These are phyloP conservation scores for Erebia palarica DNA, from an alignment of 2,888 invertebrate genomes.

Conservation along the genomic window DNA sequence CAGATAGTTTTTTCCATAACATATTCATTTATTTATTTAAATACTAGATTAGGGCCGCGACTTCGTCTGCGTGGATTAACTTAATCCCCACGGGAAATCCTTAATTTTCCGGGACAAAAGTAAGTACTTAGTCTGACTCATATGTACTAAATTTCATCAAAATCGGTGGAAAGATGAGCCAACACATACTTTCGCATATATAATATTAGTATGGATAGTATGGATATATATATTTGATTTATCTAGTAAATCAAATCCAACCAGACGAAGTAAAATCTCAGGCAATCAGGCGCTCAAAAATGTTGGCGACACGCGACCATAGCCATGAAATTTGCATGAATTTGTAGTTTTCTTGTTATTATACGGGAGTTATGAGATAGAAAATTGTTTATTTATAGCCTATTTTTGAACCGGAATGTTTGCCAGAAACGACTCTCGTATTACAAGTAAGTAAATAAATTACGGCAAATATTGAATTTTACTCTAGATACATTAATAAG, in stretches of 20 bases:
- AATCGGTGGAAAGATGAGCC: no score
- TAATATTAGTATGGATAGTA: not conserved
- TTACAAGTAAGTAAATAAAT: constrained; percentile 22
- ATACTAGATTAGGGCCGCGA: no score
- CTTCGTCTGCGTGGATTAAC: no score
- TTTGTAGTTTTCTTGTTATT: constrained; percentile 76
- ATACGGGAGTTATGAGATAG: constrained; percentile 65
- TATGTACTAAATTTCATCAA: no score
- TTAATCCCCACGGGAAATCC: no score
- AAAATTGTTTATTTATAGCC: constrained; percentile 73
- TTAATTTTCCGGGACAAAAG: no score
- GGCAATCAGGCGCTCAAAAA: constrained; percentile 25
- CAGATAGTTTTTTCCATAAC: no score
- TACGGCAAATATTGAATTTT: constrained; percentile 13
- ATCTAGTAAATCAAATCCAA: not conserved
- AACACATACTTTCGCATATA: no score
- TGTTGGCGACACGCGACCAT: constrained; percentile 49
- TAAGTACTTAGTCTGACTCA: no score
- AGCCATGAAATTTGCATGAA: constrained; percentile 73
- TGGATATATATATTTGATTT: not conserved
- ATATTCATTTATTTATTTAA: no score
- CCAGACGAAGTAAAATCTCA: constrained; percentile 3
- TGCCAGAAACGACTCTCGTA: constrained; percentile 34
- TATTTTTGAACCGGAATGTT: constrained; percentile 48
- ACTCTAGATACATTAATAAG: constrained; percentile 1